Evolutionary conservation across 2,888 invertebrate species (phyloP), one percentile per base, ranked within the genome.

Genomic region (Brenthis daphne): DNA sequence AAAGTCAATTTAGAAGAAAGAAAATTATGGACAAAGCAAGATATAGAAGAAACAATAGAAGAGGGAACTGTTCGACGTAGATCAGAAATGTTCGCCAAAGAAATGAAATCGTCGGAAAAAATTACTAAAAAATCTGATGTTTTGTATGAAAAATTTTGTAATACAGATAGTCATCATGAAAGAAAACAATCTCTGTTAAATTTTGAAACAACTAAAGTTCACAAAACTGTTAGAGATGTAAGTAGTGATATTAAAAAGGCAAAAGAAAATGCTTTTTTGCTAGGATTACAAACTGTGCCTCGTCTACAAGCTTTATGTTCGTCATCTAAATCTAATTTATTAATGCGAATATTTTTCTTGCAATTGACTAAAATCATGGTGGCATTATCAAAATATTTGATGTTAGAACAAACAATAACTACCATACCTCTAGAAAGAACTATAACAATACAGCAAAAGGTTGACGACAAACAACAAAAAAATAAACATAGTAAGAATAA

Each of bases 321-420:
- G 5, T 85, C 86, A 0, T 81, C 84, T 67, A 85, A 88, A 47
- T 89, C 86, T 60, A 84, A 90, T 72, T 78, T 89, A 51, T 75
- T 92, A 13, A 74, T 93, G 20, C 88, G 87, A 80, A 90, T 90
- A 1, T 93, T 93, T 77, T 89, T 92, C 65, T 82, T 92, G 43
- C 90, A 93, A 75, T 75, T 93, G 6, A 92, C 93, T 2, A 91
- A 92, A 74, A 87, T 93, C 0, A 92, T 93, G 90, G 88, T 93
- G 6, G 88, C 88, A 16, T 75, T 93, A 61, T 89, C 90, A 1
- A 85, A 87, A 73, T 88, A 87, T 75, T 82, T 91, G 70, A 74
- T 88, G 55, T 78, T 81, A 50, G 85, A 89, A 71, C 87, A 87
- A 43, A 37, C 20, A 33, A 53, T 6, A 3, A 20, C 5, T n/a